Base-by-base conservation (phyloP, 1,140 invertebrate genomes). In the Cardiocondyla obscurior region DNA sequence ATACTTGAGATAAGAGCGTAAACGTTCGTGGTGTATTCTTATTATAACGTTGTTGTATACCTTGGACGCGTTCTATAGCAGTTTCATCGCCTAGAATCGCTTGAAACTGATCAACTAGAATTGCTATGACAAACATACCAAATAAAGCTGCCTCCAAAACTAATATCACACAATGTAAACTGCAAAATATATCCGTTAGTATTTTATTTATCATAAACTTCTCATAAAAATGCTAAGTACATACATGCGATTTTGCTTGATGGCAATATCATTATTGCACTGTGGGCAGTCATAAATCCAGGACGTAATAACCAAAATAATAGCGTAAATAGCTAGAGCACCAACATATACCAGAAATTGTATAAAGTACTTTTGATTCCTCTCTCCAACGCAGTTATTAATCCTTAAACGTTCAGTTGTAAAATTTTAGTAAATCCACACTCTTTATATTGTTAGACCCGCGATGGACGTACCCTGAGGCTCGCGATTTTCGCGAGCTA, bases 351-450 rank as follows among this genome's bases (percentile, higher is more conserved):
- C 95, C 64, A 99, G 94, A 94, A 99, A 99, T 92, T 98, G 98
- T 86, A 99, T 96, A 92, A 99, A 99, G 94, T 97, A 99, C 92
- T 98, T 98, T 94, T 99, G 98, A 95, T 99, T 99, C 89, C 96
- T 96, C 94, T 99, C 98, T 58, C 98, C 98, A 42, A 99, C 98
- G 94, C 98, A 99, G 93, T 99, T 99, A 91, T 99, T 98, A 46
- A 98, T 98, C 97, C 97, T 97, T 85, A 94, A 87, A 93, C 91
- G 79, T 82, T 60, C 88, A 69, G 72, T 49, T 33, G 65, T 3
- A 39, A 65, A 10, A 22, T 4, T 64, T 55, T 49, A 57, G 44
- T 25, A 84, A 39, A 22, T 62, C 1, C 19, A 6, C 8, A 16
- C 14, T 42, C 8, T 44, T 44, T 44, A 14, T 16, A 44, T 39